Percentiles rank a stretch among this genome's conserved stretches.
Conservation (phyloP, 2,797 vertebrate species). For the Peromyscus aztecus region DNA sequence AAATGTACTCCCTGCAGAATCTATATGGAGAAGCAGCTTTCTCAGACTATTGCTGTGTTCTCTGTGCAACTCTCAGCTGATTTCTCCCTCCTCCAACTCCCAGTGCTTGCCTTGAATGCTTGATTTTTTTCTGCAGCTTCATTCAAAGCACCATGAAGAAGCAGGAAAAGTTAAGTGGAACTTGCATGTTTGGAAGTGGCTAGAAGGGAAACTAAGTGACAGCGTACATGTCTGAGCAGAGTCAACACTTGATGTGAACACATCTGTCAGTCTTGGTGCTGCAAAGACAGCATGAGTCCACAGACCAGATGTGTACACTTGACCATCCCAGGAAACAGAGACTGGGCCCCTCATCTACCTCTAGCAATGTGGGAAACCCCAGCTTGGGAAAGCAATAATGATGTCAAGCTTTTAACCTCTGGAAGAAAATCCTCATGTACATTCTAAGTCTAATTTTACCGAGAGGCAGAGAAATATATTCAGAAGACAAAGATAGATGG, state of each 20-base stretch:
- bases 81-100: constrained; percentile 67
- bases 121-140: constrained; percentile 56
- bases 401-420: not conserved
- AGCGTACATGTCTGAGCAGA: constrained; percentile 52
- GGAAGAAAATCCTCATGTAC: not conserved
- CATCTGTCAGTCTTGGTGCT: not conserved
- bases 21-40: constrained; percentile 78
- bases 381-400: not conserved
- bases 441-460: constrained; percentile 29
- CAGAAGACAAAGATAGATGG: not conserved
- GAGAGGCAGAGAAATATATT: constrained; percentile 17
- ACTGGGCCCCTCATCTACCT: not conserved
- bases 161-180: constrained; percentile 39
- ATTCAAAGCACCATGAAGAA: constrained; percentile 15
- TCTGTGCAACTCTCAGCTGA: constrained; percentile 82
- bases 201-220: not conserved
- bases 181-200: not conserved
- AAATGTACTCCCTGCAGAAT: constrained; percentile 85
- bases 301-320: not conserved
- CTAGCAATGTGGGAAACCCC: not conserved
- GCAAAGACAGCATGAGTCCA: not conserved
- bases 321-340: not conserved
- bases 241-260: not conserved
- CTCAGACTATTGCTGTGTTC: constrained; percentile 69
- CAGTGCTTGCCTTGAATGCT: constrained; percentile 47